Conservation (phyloP, 2,888 invertebrate species). For the Coenonympha arcania region DNA sequence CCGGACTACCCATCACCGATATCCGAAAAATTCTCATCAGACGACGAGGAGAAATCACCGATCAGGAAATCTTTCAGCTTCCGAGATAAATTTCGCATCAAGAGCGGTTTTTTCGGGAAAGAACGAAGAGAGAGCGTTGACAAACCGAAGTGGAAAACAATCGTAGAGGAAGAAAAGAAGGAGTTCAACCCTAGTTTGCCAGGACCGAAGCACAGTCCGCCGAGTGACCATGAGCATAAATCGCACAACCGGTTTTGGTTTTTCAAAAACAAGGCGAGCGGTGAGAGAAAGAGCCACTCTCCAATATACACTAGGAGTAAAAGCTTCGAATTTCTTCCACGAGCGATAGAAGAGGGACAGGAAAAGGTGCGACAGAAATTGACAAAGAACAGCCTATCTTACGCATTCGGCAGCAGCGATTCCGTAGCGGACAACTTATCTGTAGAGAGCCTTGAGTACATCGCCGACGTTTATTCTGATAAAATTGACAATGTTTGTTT, state of each 20-base stretch:
- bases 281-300: slow-evolving; percentile 38
- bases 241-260: slow-evolving; percentile 62
- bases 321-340: slow-evolving; percentile 65
- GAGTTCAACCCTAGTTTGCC: slow-evolving; percentile 15
- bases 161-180: slow-evolving; percentile 42
- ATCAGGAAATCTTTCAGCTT: slow-evolving; percentile 65
- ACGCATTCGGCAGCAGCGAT: slow-evolving; percentile 51
- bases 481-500: slow-evolving; percentile 52
- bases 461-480: slow-evolving; percentile 56
- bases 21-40: slow-evolving; percentile 40
- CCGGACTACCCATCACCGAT: slow-evolving; percentile 43
- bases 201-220: slow-evolving; percentile 20
- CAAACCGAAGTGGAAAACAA: slow-evolving; percentile 46
- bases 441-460: slow-evolving; percentile 57
- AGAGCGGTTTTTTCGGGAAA: slow-evolving; percentile 54
- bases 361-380: slow-evolving; percentile 30
- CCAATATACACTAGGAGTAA: slow-evolving; percentile 60
- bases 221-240: slow-evolving; percentile 48
- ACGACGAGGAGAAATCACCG: slow-evolving; percentile 49
- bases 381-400: slow-evolving; percentile 48
- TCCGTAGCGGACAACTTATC: slow-evolving; percentile 53
- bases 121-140: slow-evolving; percentile 37
- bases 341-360: slow-evolving; percentile 46
- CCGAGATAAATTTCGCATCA: slow-evolving; percentile 58
- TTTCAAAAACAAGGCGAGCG: slow-evolving; percentile 53